Evolutionary conservation across 2,113 vertebrate genomes (phyloP), one percentile per base, ranked within the genome.

Genomic region (Cygnus atratus): DNA sequence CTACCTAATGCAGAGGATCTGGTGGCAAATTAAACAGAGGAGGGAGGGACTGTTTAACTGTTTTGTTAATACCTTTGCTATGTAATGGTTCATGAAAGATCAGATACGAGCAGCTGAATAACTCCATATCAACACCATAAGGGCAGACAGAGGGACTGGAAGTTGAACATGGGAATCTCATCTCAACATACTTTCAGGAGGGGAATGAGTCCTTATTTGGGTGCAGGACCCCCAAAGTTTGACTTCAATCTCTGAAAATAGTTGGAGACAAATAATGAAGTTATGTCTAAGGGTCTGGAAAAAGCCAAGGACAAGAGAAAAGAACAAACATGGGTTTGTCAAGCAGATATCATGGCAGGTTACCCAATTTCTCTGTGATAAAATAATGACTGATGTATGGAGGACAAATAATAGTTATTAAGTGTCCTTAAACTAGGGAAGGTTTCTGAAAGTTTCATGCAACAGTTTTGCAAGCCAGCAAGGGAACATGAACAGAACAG

Each of bases 201-300:
- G 1, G 33, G 4, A 85, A 37, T n/a, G 4, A 88, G 10, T 79
- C 44, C 10, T 52, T 73, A 17, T 7, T 54, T 58, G n/a, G 3
- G 19, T 41, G 4, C 17, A 77, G 25, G 24, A 2, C 4, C 15
- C 5, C 31, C 0, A 3, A 16, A 7, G 35, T 63, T 62, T 44
- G 62, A 62, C 21, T 58, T 76, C 43, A 29, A 25, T 11, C 11
- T 54, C 1, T 9, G 50, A 77, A 46, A 55, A 35, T 16, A 9
- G 16, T 16, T 3, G 29, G 8, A 6, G 21, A 41, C 4, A 78
- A 77, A 37, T 52, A 44, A 39, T 76, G 12, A 59, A 57, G 17
- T 20, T 59, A 29, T 4, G 2, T 73, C 4, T 11, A 28, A 52
- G 1, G 18, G 0, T 8, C n/a, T 71, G 8, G 16, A 72, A 91